phyloP scores from a whole-genome alignment of 2,113 vertebrate species.

The Glaucomys volans region DNA sequence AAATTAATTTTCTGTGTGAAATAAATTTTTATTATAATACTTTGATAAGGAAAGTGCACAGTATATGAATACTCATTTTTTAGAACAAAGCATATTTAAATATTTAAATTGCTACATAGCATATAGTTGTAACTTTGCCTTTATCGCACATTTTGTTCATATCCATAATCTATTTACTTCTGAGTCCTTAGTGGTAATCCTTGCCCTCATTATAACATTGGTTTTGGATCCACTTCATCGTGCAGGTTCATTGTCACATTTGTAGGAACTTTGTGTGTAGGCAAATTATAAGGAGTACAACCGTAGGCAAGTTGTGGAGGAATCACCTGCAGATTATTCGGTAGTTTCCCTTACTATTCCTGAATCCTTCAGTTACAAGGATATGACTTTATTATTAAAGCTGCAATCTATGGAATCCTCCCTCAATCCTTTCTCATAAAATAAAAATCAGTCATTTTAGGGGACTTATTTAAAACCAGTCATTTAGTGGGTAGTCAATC shows the following conservation, averaged over 20 bases:
- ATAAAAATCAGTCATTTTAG: neutral
- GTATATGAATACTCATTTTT: neutral
- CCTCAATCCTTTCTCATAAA: neutral
- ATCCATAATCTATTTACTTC: neutral
- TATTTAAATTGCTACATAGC: neutral
- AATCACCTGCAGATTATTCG: neutral
- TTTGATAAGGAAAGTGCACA: neutral
- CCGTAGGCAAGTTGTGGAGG: neutral
- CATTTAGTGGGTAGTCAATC: neutral
- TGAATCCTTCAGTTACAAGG: neutral
- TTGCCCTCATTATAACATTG: neutral
- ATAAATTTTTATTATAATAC: neutral
- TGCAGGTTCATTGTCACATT: neutral
- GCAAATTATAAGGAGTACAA: neutral
- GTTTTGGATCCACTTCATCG: neutral
- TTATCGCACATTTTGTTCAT: neutral
- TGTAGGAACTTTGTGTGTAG: neutral
- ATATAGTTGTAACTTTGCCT: neutral
- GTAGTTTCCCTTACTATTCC: neutral
- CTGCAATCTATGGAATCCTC: neutral
- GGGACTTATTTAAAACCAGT: neutral
- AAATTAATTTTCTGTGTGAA: conserved; percentile 35
- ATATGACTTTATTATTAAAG: neutral
- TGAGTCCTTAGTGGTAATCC: neutral
- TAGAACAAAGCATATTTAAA: neutral